phyloP scores from a whole-genome alignment of 37 sponge, comb jelly and placozoan species.

The Spongilla lacustris region DNA sequence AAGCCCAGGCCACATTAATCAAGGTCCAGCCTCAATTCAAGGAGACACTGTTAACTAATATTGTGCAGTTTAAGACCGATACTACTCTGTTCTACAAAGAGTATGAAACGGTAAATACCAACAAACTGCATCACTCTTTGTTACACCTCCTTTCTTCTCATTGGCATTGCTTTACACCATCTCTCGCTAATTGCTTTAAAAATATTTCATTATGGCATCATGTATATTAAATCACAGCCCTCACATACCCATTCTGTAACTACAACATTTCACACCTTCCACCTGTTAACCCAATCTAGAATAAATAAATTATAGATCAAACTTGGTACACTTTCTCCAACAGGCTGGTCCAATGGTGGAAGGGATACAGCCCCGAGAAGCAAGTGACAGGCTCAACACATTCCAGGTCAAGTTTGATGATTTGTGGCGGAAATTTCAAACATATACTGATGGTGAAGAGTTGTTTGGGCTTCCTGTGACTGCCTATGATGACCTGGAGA shows the following conservation, averaged over 20 bases:
- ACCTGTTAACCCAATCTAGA: too few relatives aligned
- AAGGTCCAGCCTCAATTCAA: conserved; percentile 89
- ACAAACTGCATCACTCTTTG: neutral
- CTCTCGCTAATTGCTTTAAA: too few relatives aligned
- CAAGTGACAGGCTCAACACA: conserved; percentile 75
- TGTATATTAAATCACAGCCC: too few relatives aligned
- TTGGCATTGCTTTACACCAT: too few relatives aligned
- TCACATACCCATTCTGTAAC: too few relatives aligned
- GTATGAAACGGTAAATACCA: conserved; percentile 62
- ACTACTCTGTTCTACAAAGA: conserved; percentile 66
- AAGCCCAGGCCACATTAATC: conserved; percentile 79
- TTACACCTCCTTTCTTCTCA: neutral
- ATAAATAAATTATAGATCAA: neutral
- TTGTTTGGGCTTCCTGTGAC: conserved; percentile 94
- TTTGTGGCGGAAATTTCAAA: conserved; percentile 90
- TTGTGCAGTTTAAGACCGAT: conserved; percentile 71
- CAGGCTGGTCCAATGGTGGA: conserved; percentile 92
- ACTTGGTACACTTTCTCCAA: neutral
- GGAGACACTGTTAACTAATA: conserved; percentile 71
- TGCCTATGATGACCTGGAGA: conserved; percentile 78
- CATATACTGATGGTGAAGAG: conserved; percentile 91
- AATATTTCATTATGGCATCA: too few relatives aligned
- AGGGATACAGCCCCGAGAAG: conserved; percentile 93
- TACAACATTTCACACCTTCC: too few relatives aligned
- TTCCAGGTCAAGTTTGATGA: conserved; percentile 88